Conservation (phyloP, 2,888 invertebrate genomes). For the Tubiluchus corallicola region DNA sequence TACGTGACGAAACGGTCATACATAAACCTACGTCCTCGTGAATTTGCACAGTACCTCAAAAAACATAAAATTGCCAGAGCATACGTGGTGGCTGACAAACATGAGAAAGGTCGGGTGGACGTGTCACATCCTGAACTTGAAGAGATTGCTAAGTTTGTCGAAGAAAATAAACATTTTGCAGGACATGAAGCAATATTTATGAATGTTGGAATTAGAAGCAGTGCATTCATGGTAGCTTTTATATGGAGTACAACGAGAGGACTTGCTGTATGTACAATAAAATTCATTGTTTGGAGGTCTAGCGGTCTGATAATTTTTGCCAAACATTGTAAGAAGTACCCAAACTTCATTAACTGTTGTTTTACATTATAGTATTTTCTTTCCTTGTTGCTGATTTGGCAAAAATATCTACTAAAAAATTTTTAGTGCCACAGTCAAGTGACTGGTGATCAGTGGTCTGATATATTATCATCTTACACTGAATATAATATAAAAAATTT, state of each 20-base stretch:
- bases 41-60: not conserved
- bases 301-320: no score
- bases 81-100: not conserved
- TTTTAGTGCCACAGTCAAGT: no score
- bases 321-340: no score
- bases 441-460: no score
- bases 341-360: no score
- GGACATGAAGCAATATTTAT: constrained; percentile 21
- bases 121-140: not conserved
- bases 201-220: constrained; percentile 15
- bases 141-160: not conserved
- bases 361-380: no score
- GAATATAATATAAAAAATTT: no score
- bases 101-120: not conserved
- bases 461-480: no score
- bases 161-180: not conserved
- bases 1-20: no score
- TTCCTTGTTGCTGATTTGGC: no score
- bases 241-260: constrained; percentile 19
- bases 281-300: no score
- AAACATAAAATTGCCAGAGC: not conserved
- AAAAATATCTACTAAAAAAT: no score
- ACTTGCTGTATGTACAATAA: constrained; percentile 18
- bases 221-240: constrained; percentile 17
- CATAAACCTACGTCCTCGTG: not conserved